Conservation (phyloP, 2,797 vertebrate species). For the Xenops minutus region DNA sequence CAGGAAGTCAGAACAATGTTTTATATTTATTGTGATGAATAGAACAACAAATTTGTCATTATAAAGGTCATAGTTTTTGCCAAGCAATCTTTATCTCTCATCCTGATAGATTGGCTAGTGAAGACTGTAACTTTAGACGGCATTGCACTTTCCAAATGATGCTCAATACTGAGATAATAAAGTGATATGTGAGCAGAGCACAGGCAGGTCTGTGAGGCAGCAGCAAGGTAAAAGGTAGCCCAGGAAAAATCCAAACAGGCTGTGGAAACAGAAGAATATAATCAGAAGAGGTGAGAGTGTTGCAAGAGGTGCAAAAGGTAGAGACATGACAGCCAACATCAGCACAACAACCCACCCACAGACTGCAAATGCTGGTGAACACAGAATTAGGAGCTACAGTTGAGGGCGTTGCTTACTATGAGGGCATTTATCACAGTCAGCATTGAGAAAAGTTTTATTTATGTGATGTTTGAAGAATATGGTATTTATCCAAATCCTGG, state of each 20-base stretch:
- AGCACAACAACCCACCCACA: background rate
- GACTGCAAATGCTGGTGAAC: background rate
- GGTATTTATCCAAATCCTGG: background rate
- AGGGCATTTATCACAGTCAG: background rate
- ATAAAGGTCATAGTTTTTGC: conserved; percentile 28
- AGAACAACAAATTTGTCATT: conserved; percentile 22
- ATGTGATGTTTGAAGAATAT: background rate
- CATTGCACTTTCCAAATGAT: background rate
- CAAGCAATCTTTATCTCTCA: background rate
- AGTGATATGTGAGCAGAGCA: background rate
- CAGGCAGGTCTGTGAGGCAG: background rate
- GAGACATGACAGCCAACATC: background rate
- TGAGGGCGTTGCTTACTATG: background rate
- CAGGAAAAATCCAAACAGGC: background rate
- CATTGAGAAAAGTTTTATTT: background rate
- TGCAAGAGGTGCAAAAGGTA: background rate
- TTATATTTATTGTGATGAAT: conserved; percentile 16
- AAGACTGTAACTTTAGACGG: background rate
- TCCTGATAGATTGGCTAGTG: background rate
- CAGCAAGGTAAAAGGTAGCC: background rate
- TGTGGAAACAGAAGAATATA: background rate
- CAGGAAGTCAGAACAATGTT: background rate
- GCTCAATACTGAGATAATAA: background rate
- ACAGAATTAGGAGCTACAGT: background rate
- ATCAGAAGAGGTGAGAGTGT: background rate